phyloP scores from a whole-genome alignment of 2,888 invertebrate species.

The Diarsia mendica region DNA sequence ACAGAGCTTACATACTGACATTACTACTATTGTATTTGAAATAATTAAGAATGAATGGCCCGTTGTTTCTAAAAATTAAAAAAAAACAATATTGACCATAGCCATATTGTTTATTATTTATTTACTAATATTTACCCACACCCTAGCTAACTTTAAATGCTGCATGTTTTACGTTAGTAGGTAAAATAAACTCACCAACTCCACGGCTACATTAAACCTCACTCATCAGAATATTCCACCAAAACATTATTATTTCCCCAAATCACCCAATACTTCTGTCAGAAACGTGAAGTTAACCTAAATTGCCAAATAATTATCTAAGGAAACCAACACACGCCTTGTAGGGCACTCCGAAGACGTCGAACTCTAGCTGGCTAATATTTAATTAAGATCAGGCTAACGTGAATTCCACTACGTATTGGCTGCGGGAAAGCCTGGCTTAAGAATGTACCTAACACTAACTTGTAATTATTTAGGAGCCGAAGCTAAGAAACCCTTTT shows the following conservation, averaged over 20 bases:
- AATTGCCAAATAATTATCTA: constrained; percentile 31
- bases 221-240: too few species aligned
- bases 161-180: neutral
- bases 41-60: too few species aligned
- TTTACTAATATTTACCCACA: neutral
- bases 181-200: too few species aligned
- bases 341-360: constrained; percentile 13
- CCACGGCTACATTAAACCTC: too few species aligned
- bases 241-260: neutral
- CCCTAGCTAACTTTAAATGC: neutral
- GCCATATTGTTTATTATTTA: too few species aligned
- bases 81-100: too few species aligned
- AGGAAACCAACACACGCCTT: constrained; percentile 6
- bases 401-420: constrained; percentile 50
- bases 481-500: constrained; percentile 48
- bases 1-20: too few species aligned
- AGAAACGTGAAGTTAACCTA: neutral
- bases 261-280: neutral
- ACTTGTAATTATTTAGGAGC: constrained; percentile 55
- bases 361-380: constrained; percentile 41
- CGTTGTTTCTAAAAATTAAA: too few species aligned
- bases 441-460: constrained; percentile 57
- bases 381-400: constrained; percentile 50
- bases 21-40: too few species aligned
- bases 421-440: constrained; percentile 31